A percentile compares a stretch with the other conserved stretches of the same genome.
Conservation (phyloP, 2,113 vertebrate genomes). For the Melozone crissalis region DNA sequence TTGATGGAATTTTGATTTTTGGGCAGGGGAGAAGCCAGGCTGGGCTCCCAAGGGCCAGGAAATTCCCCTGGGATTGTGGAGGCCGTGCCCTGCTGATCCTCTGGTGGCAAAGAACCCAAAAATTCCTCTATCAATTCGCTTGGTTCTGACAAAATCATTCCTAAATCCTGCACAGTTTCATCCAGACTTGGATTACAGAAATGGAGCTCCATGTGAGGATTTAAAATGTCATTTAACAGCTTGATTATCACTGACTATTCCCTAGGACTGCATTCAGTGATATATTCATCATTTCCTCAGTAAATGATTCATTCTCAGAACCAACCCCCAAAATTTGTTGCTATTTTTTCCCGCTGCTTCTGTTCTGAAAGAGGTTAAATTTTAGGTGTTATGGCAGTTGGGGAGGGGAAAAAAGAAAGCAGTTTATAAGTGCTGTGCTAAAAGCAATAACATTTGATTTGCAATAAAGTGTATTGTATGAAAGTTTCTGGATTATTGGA, state of each 20-base stretch:
- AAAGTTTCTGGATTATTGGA: constrained; percentile 26
- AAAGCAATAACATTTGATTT: constrained; percentile 41
- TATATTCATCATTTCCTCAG: background rate
- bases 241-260: background rate
- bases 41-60: background rate
- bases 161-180: background rate
- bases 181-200: background rate
- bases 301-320: background rate
- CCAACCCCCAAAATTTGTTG: background rate
- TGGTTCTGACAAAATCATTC: background rate
- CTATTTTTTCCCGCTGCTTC: background rate
- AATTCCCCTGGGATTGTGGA: too few species aligned
- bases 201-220: background rate
- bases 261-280: background rate
- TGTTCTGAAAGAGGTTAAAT: background rate
- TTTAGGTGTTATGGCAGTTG: background rate
- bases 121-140: background rate
- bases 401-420: background rate
- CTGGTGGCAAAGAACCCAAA: background rate
- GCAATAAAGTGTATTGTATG: background rate
- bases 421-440: background rate
- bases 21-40: background rate
- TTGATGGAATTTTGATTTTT: background rate
- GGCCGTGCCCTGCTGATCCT: background rate
- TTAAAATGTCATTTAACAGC: background rate